phyloP scores from a whole-genome alignment of 2,113 vertebrate genomes.

The Chaetops frenatus region DNA sequence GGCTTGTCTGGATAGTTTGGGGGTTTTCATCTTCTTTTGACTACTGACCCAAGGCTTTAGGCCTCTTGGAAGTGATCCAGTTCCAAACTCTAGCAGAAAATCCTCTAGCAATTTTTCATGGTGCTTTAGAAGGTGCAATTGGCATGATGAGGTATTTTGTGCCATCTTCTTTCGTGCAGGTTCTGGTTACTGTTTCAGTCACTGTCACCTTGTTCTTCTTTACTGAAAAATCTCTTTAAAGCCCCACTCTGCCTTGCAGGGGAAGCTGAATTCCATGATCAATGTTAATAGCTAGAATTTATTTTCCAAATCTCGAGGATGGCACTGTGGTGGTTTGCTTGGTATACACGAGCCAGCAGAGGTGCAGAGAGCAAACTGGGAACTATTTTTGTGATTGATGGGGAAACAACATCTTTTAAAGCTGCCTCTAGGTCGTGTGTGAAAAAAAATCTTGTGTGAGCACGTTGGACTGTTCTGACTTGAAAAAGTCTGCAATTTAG shows the following conservation, averaged over 20 bases:
- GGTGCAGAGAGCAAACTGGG: background rate
- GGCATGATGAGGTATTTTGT: background rate
- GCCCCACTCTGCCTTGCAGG: background rate
- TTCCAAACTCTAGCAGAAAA: background rate
- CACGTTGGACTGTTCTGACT: background rate
- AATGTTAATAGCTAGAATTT: background rate
- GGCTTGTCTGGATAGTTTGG: background rate
- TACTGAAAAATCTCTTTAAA: background rate
- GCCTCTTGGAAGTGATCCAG: background rate
- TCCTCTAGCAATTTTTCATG: background rate
- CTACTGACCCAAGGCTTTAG: background rate
- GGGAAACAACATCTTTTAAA: background rate
- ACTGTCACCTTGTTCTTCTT: background rate
- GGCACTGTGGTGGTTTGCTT: background rate
- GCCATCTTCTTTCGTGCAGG: background rate
- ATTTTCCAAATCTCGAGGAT: background rate
- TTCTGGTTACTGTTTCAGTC: background rate
- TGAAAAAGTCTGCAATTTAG: background rate
- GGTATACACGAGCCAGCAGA: fast-evolving
- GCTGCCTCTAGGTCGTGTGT: background rate
- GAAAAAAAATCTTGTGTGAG: background rate
- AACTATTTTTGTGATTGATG: constrained; percentile 1
- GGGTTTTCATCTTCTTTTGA: background rate
- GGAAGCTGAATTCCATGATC: background rate
- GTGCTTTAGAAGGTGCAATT: background rate